These are phyloP conservation scores for Zosterops hypoxanthus DNA, from an alignment of 2,113 vertebrate species.

Conservation along the genomic window DNA sequence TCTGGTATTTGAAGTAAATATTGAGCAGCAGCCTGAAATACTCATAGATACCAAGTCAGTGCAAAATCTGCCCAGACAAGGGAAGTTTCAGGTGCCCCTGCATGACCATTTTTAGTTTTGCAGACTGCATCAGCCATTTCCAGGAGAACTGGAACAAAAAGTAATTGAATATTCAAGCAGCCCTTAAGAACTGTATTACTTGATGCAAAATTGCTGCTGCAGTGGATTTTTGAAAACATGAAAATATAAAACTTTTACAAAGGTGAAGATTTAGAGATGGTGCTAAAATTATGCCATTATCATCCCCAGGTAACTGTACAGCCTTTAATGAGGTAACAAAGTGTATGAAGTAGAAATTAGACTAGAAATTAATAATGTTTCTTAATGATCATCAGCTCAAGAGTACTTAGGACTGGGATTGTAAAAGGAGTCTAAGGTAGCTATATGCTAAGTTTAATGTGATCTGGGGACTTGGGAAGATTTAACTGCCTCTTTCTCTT, in stretches of 20 bases:
- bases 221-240: not conserved
- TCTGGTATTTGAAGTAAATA: not conserved
- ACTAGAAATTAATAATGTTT: not conserved
- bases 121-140: not conserved
- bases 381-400: not conserved
- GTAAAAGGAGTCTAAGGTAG: not conserved
- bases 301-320: not conserved
- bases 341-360: not conserved
- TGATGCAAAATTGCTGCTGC: not conserved
- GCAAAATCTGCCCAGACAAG: not conserved
- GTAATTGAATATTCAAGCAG: not conserved
- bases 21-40: not conserved
- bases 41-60: not conserved
- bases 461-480: not conserved
- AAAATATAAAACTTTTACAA: not conserved
- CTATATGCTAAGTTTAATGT: not conserved
- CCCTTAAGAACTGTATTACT: not conserved
- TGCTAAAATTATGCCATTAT: not conserved
- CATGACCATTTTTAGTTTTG: not conserved
- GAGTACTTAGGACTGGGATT: not conserved
- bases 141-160: not conserved
- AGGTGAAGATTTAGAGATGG: not conserved
- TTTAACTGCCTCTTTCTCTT: not conserved
- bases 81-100: not conserved
- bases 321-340: conserved; percentile 1